A percentile compares a stretch with the other conserved stretches of the same genome.
phyloP scores from a whole-genome alignment of 2,888 invertebrate species.

The Eupithecia vulgata region DNA sequence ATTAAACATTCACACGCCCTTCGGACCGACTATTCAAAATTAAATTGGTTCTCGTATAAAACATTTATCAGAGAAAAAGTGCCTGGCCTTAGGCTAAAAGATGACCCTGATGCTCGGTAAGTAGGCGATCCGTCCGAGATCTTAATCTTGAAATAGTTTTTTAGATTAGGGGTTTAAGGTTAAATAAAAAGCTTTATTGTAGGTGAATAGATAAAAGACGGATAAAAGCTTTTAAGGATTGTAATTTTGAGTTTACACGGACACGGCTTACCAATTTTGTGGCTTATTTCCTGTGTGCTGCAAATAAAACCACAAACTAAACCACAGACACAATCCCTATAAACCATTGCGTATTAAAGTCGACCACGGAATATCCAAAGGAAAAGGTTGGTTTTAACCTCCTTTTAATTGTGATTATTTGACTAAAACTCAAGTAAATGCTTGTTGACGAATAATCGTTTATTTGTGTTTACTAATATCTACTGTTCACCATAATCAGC shows the following conservation, averaged over 20 bases:
- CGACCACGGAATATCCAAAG: background rate
- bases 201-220: background rate
- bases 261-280: background rate
- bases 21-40: constrained; percentile 42
- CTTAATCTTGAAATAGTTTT: constrained; percentile 27
- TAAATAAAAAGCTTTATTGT: constrained; percentile 12
- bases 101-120: constrained; percentile 20
- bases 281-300: background rate
- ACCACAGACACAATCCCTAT: background rate
- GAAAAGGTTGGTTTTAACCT: too few relatives aligned
- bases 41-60: constrained; percentile 39
- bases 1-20: constrained; percentile 36
- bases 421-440: too few relatives aligned
- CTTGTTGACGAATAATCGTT: too few relatives aligned
- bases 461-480: too few relatives aligned
- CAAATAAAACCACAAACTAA: background rate
- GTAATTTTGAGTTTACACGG: background rate
- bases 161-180: constrained; percentile 8
- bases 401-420: background rate
- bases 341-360: background rate
- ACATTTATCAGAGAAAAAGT: constrained; percentile 33
- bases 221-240: background rate
- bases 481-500: background rate
- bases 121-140: constrained; percentile 33
- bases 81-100: constrained; percentile 6